Evolutionary conservation across 37 sponge, comb jelly and placozoan species (phyloP).

Genomic region (Ianthella basta): DNA sequence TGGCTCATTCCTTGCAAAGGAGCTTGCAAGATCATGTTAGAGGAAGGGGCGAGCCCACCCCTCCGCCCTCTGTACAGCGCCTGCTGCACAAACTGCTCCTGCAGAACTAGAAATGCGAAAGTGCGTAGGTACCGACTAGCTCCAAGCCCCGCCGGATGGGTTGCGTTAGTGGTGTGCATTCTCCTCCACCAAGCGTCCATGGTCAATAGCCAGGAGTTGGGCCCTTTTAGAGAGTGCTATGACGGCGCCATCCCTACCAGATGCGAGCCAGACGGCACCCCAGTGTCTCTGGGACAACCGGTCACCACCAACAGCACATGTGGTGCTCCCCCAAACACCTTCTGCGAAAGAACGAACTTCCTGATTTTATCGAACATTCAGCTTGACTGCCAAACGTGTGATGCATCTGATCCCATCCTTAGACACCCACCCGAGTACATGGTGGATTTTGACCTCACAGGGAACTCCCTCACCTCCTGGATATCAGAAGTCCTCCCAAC

Average conservation of each 20-base stretch:
- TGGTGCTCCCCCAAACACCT: slow-evolving; percentile 48
- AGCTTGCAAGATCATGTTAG: too few relatives aligned
- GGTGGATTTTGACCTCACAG: slow-evolving; percentile 53
- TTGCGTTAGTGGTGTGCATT: background rate
- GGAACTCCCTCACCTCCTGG: slow-evolving; percentile 58
- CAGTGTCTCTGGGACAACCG: slow-evolving; percentile 27
- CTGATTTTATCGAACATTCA: background rate
- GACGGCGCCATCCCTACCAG: slow-evolving; percentile 28
- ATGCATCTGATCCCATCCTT: slow-evolving; percentile 31
- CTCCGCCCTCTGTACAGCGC: too few relatives aligned
- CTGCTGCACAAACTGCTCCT: too few relatives aligned
- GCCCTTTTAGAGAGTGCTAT: slow-evolving; percentile 29
- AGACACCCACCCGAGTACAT: slow-evolving; percentile 54
- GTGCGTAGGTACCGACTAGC: background rate
- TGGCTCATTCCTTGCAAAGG: too few relatives aligned
- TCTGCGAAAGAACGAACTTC: slow-evolving; percentile 30
- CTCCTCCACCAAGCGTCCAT: background rate
- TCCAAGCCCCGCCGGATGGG: background rate
- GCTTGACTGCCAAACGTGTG: slow-evolving; percentile 40
- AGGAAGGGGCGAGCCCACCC: too few relatives aligned
- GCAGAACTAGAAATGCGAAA: too few relatives aligned
- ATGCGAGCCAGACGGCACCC: slow-evolving; percentile 41
- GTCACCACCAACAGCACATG: slow-evolving; percentile 68
- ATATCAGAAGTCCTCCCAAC: slow-evolving; percentile 45
- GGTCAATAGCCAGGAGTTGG: background rate